A percentile compares a stretch with the other conserved stretches of the same genome.
These are phyloP conservation scores for Dioctria linearis DNA, from an alignment of 2,888 invertebrate genomes.

Conservation along the genomic window DNA sequence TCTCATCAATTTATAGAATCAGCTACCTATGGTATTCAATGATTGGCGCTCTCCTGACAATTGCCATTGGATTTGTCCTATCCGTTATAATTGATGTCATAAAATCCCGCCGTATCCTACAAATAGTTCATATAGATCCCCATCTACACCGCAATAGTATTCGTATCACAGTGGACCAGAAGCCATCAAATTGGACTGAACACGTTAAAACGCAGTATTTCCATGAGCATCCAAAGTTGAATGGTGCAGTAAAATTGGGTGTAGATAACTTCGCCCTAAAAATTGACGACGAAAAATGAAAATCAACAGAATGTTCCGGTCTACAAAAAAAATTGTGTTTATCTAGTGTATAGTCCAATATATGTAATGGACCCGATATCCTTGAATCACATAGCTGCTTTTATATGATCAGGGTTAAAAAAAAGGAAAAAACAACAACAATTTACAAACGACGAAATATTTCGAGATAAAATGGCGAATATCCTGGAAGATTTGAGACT, in stretches of 20 bases:
- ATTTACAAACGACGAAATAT: too few relatives aligned
- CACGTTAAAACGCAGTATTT: slow-evolving; percentile 8
- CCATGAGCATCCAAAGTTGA: slow-evolving; percentile 12
- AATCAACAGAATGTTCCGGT: background rate
- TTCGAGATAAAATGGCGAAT: too few relatives aligned
- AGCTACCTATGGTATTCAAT: slow-evolving; percentile 94
- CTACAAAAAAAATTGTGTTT: background rate
- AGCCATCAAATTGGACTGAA: slow-evolving; percentile 45
- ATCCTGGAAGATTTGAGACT: too few relatives aligned
- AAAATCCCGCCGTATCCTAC: slow-evolving; percentile 65
- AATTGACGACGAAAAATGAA: slow-evolving; percentile 67
- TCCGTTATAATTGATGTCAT: slow-evolving; percentile 76
- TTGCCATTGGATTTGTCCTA: slow-evolving; percentile 80
- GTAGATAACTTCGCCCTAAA: slow-evolving; percentile 68
- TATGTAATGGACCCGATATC: too few relatives aligned
- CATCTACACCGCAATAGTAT: slow-evolving; percentile 15
- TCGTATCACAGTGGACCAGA: slow-evolving; percentile 45
- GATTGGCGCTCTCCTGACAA: slow-evolving; percentile 82
- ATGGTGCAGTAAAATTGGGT: slow-evolving; percentile 59
- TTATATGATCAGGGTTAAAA: too few relatives aligned
- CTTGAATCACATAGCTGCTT: too few relatives aligned
- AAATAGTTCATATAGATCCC: slow-evolving; percentile 63
- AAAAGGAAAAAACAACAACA: too few relatives aligned
- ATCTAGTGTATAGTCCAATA: too few relatives aligned
- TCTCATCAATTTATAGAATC: slow-evolving; percentile 78